Base-by-base conservation (phyloP, 2,797 vertebrate species). In the Sebastes trivittatus region DNA sequence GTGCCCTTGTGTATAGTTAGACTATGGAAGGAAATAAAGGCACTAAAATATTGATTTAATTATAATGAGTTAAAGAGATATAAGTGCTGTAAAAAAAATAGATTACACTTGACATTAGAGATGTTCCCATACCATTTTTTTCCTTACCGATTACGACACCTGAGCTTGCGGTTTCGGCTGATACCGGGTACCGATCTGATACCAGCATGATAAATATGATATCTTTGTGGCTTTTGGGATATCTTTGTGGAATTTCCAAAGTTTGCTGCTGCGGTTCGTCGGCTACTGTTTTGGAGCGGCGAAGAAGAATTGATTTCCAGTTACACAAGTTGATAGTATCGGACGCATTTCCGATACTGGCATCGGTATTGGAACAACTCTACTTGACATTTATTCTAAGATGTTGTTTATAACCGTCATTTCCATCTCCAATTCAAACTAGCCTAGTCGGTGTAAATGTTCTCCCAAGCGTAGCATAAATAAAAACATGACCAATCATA, bases 401-500 rank as follows among this genome's bases (percentile, higher is more conserved):
- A 63, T 61, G 22, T 22, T 78, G 58, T 81, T 72, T 69, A 61
- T 29, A 23, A 54, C 11, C 7, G 9, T 71, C 13, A 2, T 60
- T 20, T 80, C 11, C 11, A 20, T 62, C 27, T 27, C n/a, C 29
- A 67, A 11, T 29, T 71, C 18, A 74, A 30, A 46, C 18, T 52
- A 20, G 46, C 46, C 27, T 27, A 8, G 56, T 34, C 32, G 1
- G 16, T 23, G 7, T 49, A 42, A 62, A 65, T 72, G 9, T 72
- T 83, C 34, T 56, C 11, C 11, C 3, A 54, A 42, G 25, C 55
- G 49, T 36, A n/a, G n/a, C 29, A 34, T 23, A 29, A 63, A 78
- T 76, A 80, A 67, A 74, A 72, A 67, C 49, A 34, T 3, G 9
- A 60, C 29, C 52, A 59, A 69, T 75, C 42, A 77, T 34, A 70